Evolutionary conservation across 2,113 vertebrate species (phyloP), one percentile per base, ranked within the genome.

Genomic region (Astur gentilis): DNA sequence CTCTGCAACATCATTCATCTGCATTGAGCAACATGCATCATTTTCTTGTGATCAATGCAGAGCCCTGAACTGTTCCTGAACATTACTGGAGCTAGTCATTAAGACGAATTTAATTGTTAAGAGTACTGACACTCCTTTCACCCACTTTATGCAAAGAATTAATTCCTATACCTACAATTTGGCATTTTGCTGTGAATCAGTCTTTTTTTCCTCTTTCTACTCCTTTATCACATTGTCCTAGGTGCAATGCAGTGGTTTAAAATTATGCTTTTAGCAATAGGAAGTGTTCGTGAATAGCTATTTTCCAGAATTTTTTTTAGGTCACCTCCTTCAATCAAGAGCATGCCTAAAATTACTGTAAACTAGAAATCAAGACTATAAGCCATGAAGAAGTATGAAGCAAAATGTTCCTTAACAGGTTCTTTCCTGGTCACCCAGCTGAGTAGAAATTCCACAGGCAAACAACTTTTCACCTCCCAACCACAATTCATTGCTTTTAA

Each of bases 71-170:
- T 26, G 61, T 94, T 98, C 92, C 96, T 89, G 96, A 93, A 95
- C 40, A 19, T 91, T 97, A 96, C 93, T 94, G 95, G 93, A 96
- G 94, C 96, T 97, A 88, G 96, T 97, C 96, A 96, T 96, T 90
- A 90, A 97, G 95, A 97, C 32, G 27, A 97, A 97, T 97, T 85
- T 88, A 44, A 97, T 95, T 97, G 92, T 93, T 97, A 97, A 97
- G 94, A 96, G 90, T 50, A 94, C 62, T 36, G 17, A 75, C 83
- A 65, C 82, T 95, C 90, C 79, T 96, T 96, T 90, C 65, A 95
- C n/a, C 44, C 92, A 81, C 77, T 96, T 96, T 94, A 94, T 93
- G 95, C 89, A 96, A 97, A 97, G 86, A 95, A 69, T 4, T 57
- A 93, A 89, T 95, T 98, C 95, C 94, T 97, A 57, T 93, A 95